Percentiles rank a stretch among this genome's conserved stretches.
Evolutionary conservation across 2,113 vertebrate species (phyloP).

Genomic region (Tetrao urogallus): DNA sequence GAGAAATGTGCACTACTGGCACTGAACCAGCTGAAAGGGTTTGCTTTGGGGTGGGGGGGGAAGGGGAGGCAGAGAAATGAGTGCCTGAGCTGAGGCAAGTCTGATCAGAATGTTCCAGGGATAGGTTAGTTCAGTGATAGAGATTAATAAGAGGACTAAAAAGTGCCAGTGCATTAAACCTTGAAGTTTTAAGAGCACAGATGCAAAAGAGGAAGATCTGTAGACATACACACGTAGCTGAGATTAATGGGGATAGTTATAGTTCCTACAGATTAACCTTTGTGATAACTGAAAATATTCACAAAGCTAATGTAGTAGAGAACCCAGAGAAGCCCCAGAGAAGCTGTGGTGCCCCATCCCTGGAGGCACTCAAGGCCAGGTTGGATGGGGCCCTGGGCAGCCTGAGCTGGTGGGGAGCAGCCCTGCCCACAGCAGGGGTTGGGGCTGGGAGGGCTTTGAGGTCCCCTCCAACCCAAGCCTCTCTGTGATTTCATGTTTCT

Average conservation of each 20-base stretch:
- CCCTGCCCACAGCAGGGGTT: too few relatives aligned
- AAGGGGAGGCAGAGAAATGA: neutral
- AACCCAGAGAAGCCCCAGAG: too few relatives aligned
- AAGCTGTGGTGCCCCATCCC: too few relatives aligned
- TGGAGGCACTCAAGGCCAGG: too few relatives aligned
- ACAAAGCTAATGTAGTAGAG: neutral
- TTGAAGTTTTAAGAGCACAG: neutral
- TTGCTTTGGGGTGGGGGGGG: neutral
- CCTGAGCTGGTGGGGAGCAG: too few relatives aligned
- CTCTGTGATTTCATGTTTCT: too few relatives aligned
- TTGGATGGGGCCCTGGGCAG: too few relatives aligned
- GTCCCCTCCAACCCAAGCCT: too few relatives aligned
- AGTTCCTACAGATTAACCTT: neutral
- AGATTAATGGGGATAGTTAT: neutral
- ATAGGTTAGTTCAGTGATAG: neutral
- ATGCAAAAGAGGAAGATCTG: neutral
- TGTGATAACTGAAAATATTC: neutral
- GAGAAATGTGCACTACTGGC: accelerated
- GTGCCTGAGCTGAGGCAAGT: neutral
- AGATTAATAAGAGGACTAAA: neutral
- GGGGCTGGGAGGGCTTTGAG: too few relatives aligned
- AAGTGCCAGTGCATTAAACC: neutral
- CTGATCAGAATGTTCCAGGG: neutral
- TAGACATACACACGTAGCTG: accelerated
- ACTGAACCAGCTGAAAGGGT: neutral